Percentiles rank a stretch among this genome's conserved stretches.
Evolutionary conservation across 2,888 invertebrate genomes (phyloP).

Genomic region (Diadromus collaris): DNA sequence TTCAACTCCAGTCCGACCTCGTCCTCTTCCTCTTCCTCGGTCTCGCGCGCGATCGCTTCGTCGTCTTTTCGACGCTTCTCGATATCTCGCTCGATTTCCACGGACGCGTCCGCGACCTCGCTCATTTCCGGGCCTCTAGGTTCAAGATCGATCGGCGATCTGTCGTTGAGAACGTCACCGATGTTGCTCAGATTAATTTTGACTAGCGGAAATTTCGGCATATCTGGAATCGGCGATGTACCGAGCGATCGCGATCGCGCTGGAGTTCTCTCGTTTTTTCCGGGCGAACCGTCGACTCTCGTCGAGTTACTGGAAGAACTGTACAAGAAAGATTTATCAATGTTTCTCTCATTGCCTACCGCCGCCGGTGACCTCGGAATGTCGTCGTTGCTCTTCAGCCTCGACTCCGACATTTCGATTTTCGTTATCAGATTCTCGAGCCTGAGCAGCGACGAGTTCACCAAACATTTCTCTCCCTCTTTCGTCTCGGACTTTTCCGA

Average conservation of each 20-base stretch:
- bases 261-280: background rate
- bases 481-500: slow-evolving; percentile 77
- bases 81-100: background rate
- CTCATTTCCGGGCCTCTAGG: background rate
- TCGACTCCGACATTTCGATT: slow-evolving; percentile 70
- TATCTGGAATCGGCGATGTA: slow-evolving; percentile 19
- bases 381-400: slow-evolving; percentile 23
- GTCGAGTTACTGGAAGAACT: background rate
- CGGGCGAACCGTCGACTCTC: slow-evolving; percentile 15
- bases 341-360: background rate
- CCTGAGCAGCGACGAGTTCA: slow-evolving; percentile 76
- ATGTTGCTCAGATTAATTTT: slow-evolving; percentile 55
- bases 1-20: slow-evolving; percentile 50
- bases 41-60: background rate
- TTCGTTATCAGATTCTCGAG: slow-evolving; percentile 77
- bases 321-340: background rate
- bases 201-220: slow-evolving; percentile 39
- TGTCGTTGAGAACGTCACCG: slow-evolving; percentile 38
- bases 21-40: slow-evolving; percentile 45
- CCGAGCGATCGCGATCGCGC: background rate
- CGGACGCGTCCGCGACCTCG: background rate
- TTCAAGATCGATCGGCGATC: background rate
- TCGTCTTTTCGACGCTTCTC: background rate
- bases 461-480: slow-evolving; percentile 74
- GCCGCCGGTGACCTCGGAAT: background rate